Evolutionary conservation across 2,888 invertebrate genomes (phyloP).

Genomic region (Cataglyphis livida): DNA sequence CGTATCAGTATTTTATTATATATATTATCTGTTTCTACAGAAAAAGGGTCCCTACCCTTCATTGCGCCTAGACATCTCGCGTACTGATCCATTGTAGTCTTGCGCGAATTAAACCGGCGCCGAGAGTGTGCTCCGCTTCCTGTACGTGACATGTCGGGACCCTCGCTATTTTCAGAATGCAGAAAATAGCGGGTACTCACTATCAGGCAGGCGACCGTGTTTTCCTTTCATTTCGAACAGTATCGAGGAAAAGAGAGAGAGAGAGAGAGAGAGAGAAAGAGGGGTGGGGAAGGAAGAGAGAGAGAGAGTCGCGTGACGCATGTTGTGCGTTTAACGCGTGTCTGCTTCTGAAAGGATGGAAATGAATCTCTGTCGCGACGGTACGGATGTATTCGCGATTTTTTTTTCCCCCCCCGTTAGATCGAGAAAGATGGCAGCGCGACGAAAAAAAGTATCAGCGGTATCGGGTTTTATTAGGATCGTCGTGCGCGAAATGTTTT

Average conservation of each 20-base stretch:
- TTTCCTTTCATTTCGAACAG: conserved; percentile 31
- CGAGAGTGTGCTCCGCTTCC: conserved; percentile 2
- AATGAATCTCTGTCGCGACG: conserved; percentile 14
- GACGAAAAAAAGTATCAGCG: background rate
- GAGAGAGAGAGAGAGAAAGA: background rate
- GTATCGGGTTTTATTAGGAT: background rate
- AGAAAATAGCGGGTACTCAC: conserved; percentile 25
- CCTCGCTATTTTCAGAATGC: conserved; percentile 35
- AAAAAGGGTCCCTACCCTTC: background rate
- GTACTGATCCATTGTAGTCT: conserved; percentile 22
- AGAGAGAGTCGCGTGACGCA: background rate
- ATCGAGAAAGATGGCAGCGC: background rate
- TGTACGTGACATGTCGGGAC: conserved; percentile 26
- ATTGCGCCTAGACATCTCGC: background rate
- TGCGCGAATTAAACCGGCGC: conserved; percentile 10
- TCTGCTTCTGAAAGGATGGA: conserved; percentile 37
- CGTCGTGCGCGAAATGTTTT: conserved; percentile 12
- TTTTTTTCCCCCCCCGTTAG: background rate
- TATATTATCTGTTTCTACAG: background rate
- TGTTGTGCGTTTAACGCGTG: conserved; percentile 14
- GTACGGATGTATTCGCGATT: background rate
- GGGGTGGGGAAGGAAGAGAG: background rate
- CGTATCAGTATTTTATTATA: background rate
- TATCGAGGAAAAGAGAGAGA: conserved; percentile 10
- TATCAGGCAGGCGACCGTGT: conserved; percentile 16